Evolutionary conservation across 1,140 invertebrate species (phyloP), one percentile per base, ranked within the genome.

Genomic region (Branchinecta lynchi): DNA sequence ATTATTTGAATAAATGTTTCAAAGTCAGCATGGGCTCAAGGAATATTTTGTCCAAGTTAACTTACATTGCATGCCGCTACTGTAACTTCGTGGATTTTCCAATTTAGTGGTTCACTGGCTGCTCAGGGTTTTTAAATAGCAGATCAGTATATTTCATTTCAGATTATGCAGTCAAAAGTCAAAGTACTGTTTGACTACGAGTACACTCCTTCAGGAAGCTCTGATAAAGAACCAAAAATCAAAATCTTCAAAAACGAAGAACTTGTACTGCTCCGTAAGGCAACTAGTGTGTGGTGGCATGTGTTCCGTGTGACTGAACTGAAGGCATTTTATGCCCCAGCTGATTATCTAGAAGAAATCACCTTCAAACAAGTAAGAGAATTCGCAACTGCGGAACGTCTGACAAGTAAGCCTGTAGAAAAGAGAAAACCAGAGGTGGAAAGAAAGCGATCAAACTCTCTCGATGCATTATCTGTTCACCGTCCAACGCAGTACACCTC

Each of bases 331-430:
- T 60, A 60, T 60, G 51, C 51, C 3, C 51, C 51, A 6, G 51
- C 51, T 60, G 51, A 60, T 15, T 60, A 60, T 60, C 51, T 60
- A 12, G 51, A 60, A 60, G 51, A 60, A 60, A 60, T 60, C 17
- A 15, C 6, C 1, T 60, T 6, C 12, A 32, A 32, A 32, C 2
- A 32, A 32, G 32, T 32, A 32, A 60, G 12, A 60, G 17, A 60
- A 15, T 60, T 60, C 17, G 12, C 51, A 15, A 60, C 51, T 6
- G 17, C 12, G 17, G 51, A 12, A 2, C 12, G 51, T 15, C 2
- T 20, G 17, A 32, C 32, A 32, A 32, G 32, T 32, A 60, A 60
- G 51, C 12, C 12, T 12, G 51, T 20, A 60, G 17, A 60, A 15
- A 20, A 60, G 12, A 3, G 12, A 12, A 60, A 60, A 20, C 17